Evolutionary conservation across 2,113 vertebrate species (phyloP).

Genomic region (Copsychus sechellarum): DNA sequence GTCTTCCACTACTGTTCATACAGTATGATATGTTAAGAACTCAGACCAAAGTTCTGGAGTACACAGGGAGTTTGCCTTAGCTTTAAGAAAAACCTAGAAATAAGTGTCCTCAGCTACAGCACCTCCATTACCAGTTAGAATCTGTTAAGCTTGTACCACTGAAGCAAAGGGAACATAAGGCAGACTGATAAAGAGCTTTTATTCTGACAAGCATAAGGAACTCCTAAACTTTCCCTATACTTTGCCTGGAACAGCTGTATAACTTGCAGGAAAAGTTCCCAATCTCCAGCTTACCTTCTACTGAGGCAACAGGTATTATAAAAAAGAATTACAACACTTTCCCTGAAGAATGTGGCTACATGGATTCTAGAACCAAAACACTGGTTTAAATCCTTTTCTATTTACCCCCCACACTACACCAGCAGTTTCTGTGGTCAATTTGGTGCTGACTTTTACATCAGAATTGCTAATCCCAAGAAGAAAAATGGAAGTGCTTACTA

Average conservation of each 20-base stretch:
- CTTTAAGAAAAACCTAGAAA: not conserved
- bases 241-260: no score
- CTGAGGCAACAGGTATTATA: not conserved
- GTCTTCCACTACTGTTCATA: not conserved
- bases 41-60: not conserved
- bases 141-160: not conserved
- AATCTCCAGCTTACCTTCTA: not conserved
- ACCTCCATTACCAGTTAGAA: not conserved
- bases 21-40: not conserved
- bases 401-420: not conserved
- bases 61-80: not conserved
- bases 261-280: no score
- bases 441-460: not conserved
- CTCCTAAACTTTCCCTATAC: not conserved
- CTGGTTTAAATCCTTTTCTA: not conserved
- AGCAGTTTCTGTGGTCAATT: not conserved
- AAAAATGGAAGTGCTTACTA: slow-evolving; percentile 27
- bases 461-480: slow-evolving; percentile 2
- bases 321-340: not conserved
- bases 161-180: not conserved
- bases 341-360: not conserved
- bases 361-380: not conserved
- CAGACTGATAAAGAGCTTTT: not conserved
- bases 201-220: not conserved
- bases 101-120: not conserved